Percentiles rank a stretch among this genome's conserved stretches.
These are phyloP conservation scores for Apostichopus leukothele DNA, from an alignment of 53 echinoderm and acorn worm genomes.

Conservation along the genomic window DNA sequence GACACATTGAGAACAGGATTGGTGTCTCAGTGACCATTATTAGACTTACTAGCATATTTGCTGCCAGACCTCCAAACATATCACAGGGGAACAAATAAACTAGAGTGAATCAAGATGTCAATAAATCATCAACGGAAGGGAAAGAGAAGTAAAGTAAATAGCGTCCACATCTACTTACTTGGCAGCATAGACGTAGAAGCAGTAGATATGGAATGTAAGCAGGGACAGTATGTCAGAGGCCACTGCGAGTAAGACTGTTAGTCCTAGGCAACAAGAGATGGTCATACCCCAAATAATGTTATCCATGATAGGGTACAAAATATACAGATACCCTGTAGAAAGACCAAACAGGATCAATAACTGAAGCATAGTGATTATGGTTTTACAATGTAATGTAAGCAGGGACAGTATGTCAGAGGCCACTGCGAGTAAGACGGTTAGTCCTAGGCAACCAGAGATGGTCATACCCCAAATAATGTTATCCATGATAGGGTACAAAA, in stretches of 20 bases:
- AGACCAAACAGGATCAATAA: neutral
- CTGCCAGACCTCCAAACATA: too few relatives aligned
- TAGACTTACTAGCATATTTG: too few relatives aligned
- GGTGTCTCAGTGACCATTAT: too few relatives aligned
- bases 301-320: conserved; percentile 67
- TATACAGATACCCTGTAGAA: conserved; percentile 70
- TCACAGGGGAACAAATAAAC: too few relatives aligned
- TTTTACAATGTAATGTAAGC: conserved; percentile 71
- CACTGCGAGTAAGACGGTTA: conserved; percentile 73
- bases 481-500: conserved; percentile 67
- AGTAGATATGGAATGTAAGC: conserved; percentile 94
- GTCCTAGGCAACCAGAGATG: conserved; percentile 79
- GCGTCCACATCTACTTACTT: conserved; percentile 56
- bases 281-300: conserved; percentile 73
- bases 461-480: conserved; percentile 73
- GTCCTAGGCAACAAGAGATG: conserved; percentile 79
- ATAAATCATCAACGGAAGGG: too few relatives aligned
- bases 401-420: conserved; percentile 77
- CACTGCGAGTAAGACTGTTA: conserved; percentile 73
- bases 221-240: conserved; percentile 77
- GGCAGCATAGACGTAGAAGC: conserved; percentile 98
- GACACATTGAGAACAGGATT: too few relatives aligned
- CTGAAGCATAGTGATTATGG: neutral
- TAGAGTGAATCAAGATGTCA: too few relatives aligned
- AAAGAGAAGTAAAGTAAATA: too few relatives aligned